These are phyloP conservation scores for Dinoponera quadriceps DNA, from an alignment of 1,140 invertebrate species.

Conservation along the genomic window DNA sequence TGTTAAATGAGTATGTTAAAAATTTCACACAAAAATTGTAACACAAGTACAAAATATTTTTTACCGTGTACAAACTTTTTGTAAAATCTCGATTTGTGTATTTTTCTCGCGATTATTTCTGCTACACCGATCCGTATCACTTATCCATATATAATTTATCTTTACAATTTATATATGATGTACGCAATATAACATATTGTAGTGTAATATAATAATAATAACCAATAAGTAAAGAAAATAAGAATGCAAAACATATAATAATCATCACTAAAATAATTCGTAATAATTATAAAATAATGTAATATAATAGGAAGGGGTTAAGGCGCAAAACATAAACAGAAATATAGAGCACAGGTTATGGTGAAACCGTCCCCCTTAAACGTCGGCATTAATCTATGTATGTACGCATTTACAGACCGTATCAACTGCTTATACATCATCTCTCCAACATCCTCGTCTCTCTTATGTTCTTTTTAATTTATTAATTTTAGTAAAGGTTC, in stretches of 20 bases:
- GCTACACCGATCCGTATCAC: no score
- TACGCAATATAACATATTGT: conserved; percentile 69
- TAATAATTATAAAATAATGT: conserved; percentile 71
- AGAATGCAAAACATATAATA: conserved; percentile 66
- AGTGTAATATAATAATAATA: conserved; percentile 66
- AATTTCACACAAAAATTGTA: no score
- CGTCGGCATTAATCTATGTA: conserved; percentile 73
- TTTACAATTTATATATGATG: conserved; percentile 82
- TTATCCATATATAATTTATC: no score
- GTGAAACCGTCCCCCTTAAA: conserved; percentile 72
- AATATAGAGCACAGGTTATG: conserved; percentile 75
- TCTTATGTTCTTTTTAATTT: conserved; percentile 59
- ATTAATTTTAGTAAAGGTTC: conserved; percentile 59
- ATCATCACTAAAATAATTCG: conserved; percentile 72
- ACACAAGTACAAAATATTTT: no score
- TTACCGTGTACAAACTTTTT: no score
- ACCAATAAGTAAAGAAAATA: no score
- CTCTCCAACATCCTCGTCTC: conserved; percentile 33
- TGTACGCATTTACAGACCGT: conserved; percentile 75
- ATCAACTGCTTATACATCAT: conserved; percentile 65
- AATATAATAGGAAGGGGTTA: conserved; percentile 77
- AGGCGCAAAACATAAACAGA: conserved; percentile 75
- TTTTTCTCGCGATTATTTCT: no score
- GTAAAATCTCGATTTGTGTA: no score
- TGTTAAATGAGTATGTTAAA: no score